Conservation (phyloP, 2,797 vertebrate genomes). For the Geotrypetes seraphini region DNA sequence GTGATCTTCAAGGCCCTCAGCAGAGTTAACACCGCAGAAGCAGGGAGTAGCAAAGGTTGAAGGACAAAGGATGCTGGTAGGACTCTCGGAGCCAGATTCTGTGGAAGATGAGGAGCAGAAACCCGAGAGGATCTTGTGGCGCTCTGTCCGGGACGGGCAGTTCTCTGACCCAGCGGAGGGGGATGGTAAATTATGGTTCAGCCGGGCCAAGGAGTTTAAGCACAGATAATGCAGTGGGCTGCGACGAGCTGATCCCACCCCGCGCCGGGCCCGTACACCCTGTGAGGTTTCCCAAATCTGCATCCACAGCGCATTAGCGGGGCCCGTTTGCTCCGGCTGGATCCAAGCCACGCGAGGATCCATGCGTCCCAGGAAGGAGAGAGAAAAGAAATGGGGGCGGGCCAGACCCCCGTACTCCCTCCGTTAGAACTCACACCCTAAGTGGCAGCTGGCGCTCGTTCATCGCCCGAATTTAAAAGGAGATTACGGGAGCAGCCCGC, state of each 20-base stretch:
- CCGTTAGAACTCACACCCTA: background rate
- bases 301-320: constrained; percentile 97
- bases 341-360: constrained; percentile 98
- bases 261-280: constrained; percentile 48
- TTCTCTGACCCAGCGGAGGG: constrained; percentile 36
- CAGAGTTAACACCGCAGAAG: constrained; percentile 38
- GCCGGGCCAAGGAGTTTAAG: constrained; percentile 57
- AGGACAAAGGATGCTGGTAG: constrained; percentile 57
- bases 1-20: constrained; percentile 40
- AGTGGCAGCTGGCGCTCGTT: too few species aligned
- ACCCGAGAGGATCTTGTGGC: constrained; percentile 63
- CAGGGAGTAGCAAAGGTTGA: too few species aligned
- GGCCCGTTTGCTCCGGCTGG: constrained; percentile 97
- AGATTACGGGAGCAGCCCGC: too few species aligned
- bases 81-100: constrained; percentile 69
- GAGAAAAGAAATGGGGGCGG: background rate
- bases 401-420: constrained; percentile 11
- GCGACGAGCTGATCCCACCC: too few species aligned
- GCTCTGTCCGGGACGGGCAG: constrained; percentile 33
- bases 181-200: constrained; percentile 48
- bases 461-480: too few species aligned
- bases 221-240: constrained; percentile 58
- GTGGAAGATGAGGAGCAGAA: constrained; percentile 64
- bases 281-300: constrained; percentile 96
- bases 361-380: constrained; percentile 63